phyloP scores from a whole-genome alignment of 2,888 invertebrate genomes.

The Drosophila limbata region DNA sequence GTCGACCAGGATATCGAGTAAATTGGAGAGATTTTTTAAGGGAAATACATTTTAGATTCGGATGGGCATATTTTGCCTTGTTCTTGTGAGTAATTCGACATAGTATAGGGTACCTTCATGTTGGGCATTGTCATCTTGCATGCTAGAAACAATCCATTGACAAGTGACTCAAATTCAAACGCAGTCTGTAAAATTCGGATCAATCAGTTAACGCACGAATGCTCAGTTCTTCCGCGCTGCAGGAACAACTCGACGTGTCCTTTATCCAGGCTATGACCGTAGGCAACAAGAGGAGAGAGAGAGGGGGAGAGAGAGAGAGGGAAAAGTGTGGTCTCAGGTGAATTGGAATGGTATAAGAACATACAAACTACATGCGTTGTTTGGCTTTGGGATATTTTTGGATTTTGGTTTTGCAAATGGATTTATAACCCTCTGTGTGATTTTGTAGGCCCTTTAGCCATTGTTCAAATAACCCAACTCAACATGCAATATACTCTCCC shows the following conservation, averaged over 20 bases:
- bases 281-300: not conserved
- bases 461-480: conserved; percentile 73
- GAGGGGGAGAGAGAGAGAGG: not conserved
- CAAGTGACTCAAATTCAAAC: conserved; percentile 32
- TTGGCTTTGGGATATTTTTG: conserved; percentile 79
- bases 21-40: too few species aligned
- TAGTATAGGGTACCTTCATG: not conserved
- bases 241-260: conserved; percentile 10
- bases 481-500: conserved; percentile 15
- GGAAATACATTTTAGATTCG: too few species aligned
- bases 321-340: conserved; percentile 4
- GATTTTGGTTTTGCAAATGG: conserved; percentile 79
- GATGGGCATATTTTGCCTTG: not conserved
- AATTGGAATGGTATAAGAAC: conserved; percentile 16
- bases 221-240: conserved; percentile 9
- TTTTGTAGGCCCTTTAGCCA: conserved; percentile 79
- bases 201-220: conserved; percentile 41
- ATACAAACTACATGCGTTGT: conserved; percentile 37
- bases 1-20: too few species aligned
- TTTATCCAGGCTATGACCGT: not conserved
- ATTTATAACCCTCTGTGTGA: conserved; percentile 77
- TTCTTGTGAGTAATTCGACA: not conserved
- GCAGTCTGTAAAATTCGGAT: conserved; percentile 36
- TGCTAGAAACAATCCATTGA: conserved; percentile 23
- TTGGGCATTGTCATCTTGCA: conserved; percentile 10